Conservation (phyloP, 2,888 invertebrate species). For the Eupelmus urozonus region DNA sequence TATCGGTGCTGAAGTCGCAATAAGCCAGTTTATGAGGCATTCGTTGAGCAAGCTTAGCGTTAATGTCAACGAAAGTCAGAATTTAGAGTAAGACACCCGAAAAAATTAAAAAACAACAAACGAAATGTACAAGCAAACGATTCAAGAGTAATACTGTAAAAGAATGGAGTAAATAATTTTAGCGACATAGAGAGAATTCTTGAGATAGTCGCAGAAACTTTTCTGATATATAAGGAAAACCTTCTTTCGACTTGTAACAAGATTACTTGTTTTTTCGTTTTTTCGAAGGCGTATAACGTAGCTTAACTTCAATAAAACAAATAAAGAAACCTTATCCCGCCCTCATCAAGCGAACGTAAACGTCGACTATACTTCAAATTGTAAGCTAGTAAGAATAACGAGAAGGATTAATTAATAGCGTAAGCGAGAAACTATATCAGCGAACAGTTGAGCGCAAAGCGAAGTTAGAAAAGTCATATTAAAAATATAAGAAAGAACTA, state of each 20-base stretch:
- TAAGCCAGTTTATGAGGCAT: background rate
- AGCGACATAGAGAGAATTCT: background rate
- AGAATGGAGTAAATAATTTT: background rate
- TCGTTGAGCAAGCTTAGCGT: slow-evolving; percentile 3
- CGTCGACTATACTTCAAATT: slow-evolving; percentile 12
- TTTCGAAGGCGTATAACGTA: background rate
- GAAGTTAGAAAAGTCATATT: slow-evolving; percentile 6
- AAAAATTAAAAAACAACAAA: slow-evolving; percentile 23
- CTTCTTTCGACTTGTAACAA: background rate
- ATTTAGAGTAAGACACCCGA: slow-evolving; percentile 30
- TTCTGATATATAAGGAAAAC: background rate
- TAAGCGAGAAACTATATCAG: background rate
- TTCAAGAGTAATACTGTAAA: slow-evolving; percentile 20
- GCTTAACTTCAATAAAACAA: slow-evolving; percentile 4
- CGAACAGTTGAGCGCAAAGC: slow-evolving; percentile 11
- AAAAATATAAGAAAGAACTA: slow-evolving; percentile 18
- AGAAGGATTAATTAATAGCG: background rate
- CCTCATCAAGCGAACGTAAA: slow-evolving; percentile 36
- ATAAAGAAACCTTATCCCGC: slow-evolving; percentile 25
- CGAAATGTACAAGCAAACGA: slow-evolving; percentile 32
- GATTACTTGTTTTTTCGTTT: background rate
- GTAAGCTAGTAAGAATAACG: slow-evolving; percentile 14
- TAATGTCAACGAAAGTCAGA: slow-evolving; percentile 51
- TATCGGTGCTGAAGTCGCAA: slow-evolving; percentile 28
- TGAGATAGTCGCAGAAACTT: background rate